Base-by-base conservation (phyloP, 2,797 vertebrate species). In the Rhinichthys osculus region DNA sequence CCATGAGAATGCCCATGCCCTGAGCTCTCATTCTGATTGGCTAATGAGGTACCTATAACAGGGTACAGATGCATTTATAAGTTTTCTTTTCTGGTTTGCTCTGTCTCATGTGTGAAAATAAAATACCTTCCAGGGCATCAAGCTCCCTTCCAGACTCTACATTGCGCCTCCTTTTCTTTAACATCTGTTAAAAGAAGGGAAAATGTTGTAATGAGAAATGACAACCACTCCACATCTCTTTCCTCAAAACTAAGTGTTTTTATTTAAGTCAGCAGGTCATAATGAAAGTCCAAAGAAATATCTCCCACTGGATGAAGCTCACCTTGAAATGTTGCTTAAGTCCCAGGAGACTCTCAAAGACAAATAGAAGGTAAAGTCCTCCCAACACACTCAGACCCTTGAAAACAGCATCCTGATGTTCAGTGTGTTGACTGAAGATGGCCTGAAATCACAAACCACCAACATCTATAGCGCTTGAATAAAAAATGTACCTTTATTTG, bases 321-420 rank as follows among this genome's bases (percentile, higher is more conserved):
- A 89, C 89, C 78, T 91, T 87, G 64, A 44, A 85, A 9, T 54
- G 89, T 74, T 82, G 93, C 86, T 93, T 89, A 50, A 93, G 67
- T 47, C 93, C 93, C 70, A 97, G 89, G 2, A 92, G 44, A 71
- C 95, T 95, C 91, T 97, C 96, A 78, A 95, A 84, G 64, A 94
- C 23, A 87, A 96, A 96, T 47, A 97, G 93, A 64, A 95, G 85
- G 90, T 96, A 96, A 86, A 96, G 91, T 0, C 96, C 96, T 0
- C 92, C 95, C 8, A 97, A 91, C 64, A 94, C 93, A 0, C 92
- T 91, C 77, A 96, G 86, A 27, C 95, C 96, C 87, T 95, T 95
- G 82, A 93, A 90, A 80, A 95, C 86, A 0, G 90, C 67, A 0
- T 91, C 84, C 23, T 80, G 71, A 2, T 81, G 88, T 52, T 87